These are phyloP conservation scores for Aproaerema taeniolella DNA, from an alignment of 2,888 invertebrate species.

Conservation along the genomic window DNA sequence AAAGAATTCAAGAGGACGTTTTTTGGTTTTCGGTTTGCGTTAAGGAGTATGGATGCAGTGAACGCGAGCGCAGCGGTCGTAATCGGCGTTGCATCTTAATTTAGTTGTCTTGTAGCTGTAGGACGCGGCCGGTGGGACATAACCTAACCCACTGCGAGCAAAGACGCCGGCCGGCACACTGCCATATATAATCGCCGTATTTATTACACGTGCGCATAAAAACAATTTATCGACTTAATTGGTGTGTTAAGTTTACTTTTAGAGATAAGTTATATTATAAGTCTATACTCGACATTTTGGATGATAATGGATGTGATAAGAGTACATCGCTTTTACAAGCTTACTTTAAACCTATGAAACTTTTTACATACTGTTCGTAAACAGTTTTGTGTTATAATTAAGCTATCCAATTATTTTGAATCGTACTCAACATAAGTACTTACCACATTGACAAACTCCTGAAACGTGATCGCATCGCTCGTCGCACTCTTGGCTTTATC, in stretches of 20 bases:
- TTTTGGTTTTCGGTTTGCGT: slow-evolving; percentile 24
- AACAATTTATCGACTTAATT: slow-evolving; percentile 42
- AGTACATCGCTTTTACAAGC: too few species aligned
- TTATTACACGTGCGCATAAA: slow-evolving; percentile 41
- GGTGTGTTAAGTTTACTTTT: slow-evolving; percentile 24
- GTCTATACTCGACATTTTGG: neutral
- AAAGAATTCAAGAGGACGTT: too few species aligned
- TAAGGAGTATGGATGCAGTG: slow-evolving; percentile 35
- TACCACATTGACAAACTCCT: slow-evolving; percentile 96
- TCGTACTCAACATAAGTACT: slow-evolving; percentile 65
- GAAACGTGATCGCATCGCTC: slow-evolving; percentile 90
- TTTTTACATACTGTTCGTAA: too few species aligned
- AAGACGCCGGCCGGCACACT: slow-evolving; percentile 37
- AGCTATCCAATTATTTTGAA: too few species aligned
- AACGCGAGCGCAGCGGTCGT: slow-evolving; percentile 45
- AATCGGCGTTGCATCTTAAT: slow-evolving; percentile 75
- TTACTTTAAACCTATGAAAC: too few species aligned
- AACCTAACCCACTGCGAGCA: slow-evolving; percentile 51
- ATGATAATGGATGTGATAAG: too few species aligned
- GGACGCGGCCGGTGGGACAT: slow-evolving; percentile 50
- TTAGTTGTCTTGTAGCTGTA: slow-evolving; percentile 71
- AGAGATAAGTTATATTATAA: slow-evolving; percentile 1
- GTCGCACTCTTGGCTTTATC: slow-evolving; percentile 84
- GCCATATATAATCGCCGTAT: slow-evolving; percentile 40
- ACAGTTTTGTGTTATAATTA: too few species aligned